These are phyloP conservation scores for Chironex yamaguchii DNA, from an alignment of 30 jellyfish, hydroid and myxozoan genomes.

Conservation along the genomic window DNA sequence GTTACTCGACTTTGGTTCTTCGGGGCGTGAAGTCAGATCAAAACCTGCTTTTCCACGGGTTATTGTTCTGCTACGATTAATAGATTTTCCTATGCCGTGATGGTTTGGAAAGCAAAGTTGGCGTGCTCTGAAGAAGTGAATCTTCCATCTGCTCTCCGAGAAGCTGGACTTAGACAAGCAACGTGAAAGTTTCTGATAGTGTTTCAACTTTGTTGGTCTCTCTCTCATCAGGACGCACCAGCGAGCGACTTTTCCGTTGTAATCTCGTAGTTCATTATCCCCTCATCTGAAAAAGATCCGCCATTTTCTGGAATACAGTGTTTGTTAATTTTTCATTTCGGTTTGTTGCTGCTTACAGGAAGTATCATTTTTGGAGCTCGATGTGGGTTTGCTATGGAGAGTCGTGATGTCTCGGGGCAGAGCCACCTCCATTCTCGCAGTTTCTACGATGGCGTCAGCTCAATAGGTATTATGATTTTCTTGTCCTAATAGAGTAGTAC, in stretches of 20 bases:
- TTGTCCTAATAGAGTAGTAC: too few species aligned
- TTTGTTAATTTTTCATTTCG: too few species aligned
- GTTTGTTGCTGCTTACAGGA: too few species aligned
- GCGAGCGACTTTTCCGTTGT: too few species aligned
- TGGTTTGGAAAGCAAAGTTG: neutral
- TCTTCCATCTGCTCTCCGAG: neutral
- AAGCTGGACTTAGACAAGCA: too few species aligned
- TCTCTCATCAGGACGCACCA: too few species aligned
- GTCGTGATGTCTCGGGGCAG: neutral
- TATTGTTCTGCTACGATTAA: slow-evolving; percentile 84
- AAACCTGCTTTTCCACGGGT: slow-evolving; percentile 86
- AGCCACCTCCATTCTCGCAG: slow-evolving; percentile 3
- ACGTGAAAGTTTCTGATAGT: too few species aligned
- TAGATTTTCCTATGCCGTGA: slow-evolving; percentile 9
- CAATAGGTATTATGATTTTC: neutral
- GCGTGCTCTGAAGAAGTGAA: neutral
- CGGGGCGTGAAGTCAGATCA: slow-evolving; percentile 90
- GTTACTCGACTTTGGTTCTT: neutral
- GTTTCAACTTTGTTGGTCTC: too few species aligned
- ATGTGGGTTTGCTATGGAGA: neutral
- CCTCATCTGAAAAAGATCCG: too few species aligned
- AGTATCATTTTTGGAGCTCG: neutral
- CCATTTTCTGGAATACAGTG: too few species aligned
- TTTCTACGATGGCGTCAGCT: slow-evolving; percentile 1
- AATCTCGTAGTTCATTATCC: too few species aligned